Conservation (phyloP, 1,140 invertebrate genomes). For the Oncopeltus fasciatus region DNA sequence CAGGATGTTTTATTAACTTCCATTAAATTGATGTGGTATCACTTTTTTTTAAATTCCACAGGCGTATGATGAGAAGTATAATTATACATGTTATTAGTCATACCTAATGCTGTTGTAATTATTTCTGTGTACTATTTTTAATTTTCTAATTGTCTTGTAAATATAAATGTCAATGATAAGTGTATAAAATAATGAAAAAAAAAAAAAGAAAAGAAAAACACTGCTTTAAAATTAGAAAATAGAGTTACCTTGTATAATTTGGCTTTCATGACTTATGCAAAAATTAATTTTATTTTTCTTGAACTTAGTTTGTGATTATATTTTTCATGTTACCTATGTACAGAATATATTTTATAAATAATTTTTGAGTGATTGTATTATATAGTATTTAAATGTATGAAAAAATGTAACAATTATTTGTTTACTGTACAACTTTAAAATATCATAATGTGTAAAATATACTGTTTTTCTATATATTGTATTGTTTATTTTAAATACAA, state of each 20-base stretch:
- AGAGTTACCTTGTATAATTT: constrained; percentile 13
- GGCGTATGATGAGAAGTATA: background rate
- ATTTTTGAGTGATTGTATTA: constrained; percentile 19
- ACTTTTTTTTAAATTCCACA: background rate
- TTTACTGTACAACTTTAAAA: constrained; percentile 19
- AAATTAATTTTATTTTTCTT: constrained; percentile 11
- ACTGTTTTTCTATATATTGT: too few species aligned
- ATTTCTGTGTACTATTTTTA: background rate
- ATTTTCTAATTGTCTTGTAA: constrained; percentile 2
- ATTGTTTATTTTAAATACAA: too few species aligned
- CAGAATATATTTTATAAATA: constrained; percentile 20
- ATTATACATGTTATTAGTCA: background rate
- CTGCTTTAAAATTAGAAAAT: constrained; percentile 15
- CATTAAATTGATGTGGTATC: background rate
- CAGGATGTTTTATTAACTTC: background rate
- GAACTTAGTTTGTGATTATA: constrained; percentile 17
- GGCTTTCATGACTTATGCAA: constrained; percentile 10
- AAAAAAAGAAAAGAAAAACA: constrained; percentile 1
- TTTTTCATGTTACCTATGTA: constrained; percentile 20
- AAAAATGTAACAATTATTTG: constrained; percentile 19
- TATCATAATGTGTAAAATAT: constrained; percentile 1
- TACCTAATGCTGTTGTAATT: background rate
- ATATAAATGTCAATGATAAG: constrained; percentile 13
- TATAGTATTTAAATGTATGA: constrained; percentile 18
- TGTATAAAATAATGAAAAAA: too few species aligned